Evolutionary conservation across 2,888 invertebrate species (phyloP).

Genomic region (Troides oblongomaculatus): DNA sequence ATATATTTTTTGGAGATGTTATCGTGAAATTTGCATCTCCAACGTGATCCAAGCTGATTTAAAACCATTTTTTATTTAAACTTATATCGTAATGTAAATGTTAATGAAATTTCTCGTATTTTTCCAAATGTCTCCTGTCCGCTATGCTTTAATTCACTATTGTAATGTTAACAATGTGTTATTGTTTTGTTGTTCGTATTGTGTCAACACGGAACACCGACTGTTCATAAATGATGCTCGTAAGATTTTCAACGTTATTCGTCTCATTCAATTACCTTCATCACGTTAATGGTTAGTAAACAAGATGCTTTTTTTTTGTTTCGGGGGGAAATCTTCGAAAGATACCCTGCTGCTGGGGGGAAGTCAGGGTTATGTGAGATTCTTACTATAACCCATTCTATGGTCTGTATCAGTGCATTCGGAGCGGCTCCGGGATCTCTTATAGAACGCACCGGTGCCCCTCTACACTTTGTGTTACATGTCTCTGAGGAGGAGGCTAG

Average conservation of each 20-base stretch:
- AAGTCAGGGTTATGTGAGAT: too few species aligned
- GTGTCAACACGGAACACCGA: neutral
- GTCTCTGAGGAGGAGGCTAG: too few species aligned
- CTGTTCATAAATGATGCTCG: neutral
- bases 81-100: neutral
- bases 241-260: neutral
- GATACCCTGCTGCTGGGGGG: too few species aligned
- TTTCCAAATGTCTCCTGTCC: neutral
- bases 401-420: too few species aligned
- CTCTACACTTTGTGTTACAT: too few species aligned
- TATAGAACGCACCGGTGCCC: too few species aligned
- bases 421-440: too few species aligned
- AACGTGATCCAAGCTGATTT: neutral
- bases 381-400: too few species aligned
- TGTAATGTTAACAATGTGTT: neutral
- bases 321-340: too few species aligned
- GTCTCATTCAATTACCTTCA: neutral
- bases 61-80: neutral
- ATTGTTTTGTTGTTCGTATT: neutral
- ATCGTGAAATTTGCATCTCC: neutral
- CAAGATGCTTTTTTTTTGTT: too few species aligned
- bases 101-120: neutral
- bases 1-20: neutral
- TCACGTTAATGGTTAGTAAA: too few species aligned
- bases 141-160: neutral